Percentiles rank a stretch among this genome's conserved stretches.
Conservation (phyloP, 2,888 invertebrate species). For the Hydrotaea cyrtoneurina region DNA sequence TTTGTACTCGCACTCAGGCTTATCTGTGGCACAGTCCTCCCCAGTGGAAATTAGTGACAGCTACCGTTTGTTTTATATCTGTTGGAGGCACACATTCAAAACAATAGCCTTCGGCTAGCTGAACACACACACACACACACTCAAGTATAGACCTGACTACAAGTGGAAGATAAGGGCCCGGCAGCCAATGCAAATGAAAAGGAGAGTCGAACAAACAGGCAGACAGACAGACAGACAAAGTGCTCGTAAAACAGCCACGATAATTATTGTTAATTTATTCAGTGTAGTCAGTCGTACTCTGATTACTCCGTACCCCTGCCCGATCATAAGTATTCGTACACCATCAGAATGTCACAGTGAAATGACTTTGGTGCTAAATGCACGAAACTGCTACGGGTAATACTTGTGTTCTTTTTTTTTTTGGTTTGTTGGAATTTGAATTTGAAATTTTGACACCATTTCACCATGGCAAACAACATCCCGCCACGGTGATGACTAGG, state of each 20-base stretch:
- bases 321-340: not conserved
- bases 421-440: not conserved
- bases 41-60: conserved; percentile 2
- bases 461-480: too few species aligned
- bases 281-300: conserved; percentile 15
- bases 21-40: not conserved
- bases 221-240: not conserved
- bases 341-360: not conserved
- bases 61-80: not conserved
- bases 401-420: not conserved
- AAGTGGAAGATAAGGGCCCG: not conserved
- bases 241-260: conserved; percentile 24
- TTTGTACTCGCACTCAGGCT: not conserved
- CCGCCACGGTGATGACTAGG: too few species aligned
- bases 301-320: not conserved
- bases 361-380: conserved; percentile 14
- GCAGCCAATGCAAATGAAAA: not conserved
- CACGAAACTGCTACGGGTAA: conserved; percentile 12
- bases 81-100: not conserved
- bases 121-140: not conserved
- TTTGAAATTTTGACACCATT: conserved; percentile 20
- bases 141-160: not conserved
- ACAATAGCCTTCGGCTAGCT: not conserved
- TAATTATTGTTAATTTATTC: conserved; percentile 53
- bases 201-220: not conserved